These are phyloP conservation scores for Diogma glabrata DNA, from an alignment of 2,888 invertebrate genomes.

Conservation along the genomic window DNA sequence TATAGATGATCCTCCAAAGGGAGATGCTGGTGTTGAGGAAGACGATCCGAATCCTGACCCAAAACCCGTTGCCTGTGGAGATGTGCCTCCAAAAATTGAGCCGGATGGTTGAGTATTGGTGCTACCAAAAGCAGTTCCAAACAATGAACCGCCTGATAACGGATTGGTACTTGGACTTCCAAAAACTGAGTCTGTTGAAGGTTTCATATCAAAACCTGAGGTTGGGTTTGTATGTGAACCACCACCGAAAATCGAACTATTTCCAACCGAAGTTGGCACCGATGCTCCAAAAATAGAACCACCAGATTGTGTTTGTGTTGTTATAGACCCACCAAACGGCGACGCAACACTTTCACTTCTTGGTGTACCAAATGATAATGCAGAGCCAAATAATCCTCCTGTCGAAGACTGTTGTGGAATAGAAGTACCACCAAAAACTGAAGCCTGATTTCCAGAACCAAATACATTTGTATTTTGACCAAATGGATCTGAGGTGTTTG, in stretches of 20 bases:
- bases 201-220: not conserved
- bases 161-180: not conserved
- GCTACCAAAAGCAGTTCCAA: conserved; percentile 1
- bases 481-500: not conserved
- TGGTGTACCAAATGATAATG: not conserved
- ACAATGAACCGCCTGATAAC: conserved; percentile 4
- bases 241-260: not conserved
- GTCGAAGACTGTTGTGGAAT: not conserved
- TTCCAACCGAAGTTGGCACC: not conserved
- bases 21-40: conserved; percentile 16
- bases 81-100: conserved; percentile 11
- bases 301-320: conserved; percentile 13
- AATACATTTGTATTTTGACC: not conserved
- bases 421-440: not conserved
- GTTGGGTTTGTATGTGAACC: not conserved
- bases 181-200: conserved; percentile 4
- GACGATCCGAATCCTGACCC: conserved; percentile 2
- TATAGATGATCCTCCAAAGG: too few species aligned
- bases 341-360: not conserved
- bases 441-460: not conserved
- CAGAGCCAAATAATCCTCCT: not conserved
- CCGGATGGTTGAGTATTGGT: not conserved
- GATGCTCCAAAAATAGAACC: conserved; percentile 9
- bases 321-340: conserved; percentile 11
- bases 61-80: not conserved